Base-by-base conservation (phyloP, 2,797 vertebrate species). In the Setipinna tenuifilis region DNA sequence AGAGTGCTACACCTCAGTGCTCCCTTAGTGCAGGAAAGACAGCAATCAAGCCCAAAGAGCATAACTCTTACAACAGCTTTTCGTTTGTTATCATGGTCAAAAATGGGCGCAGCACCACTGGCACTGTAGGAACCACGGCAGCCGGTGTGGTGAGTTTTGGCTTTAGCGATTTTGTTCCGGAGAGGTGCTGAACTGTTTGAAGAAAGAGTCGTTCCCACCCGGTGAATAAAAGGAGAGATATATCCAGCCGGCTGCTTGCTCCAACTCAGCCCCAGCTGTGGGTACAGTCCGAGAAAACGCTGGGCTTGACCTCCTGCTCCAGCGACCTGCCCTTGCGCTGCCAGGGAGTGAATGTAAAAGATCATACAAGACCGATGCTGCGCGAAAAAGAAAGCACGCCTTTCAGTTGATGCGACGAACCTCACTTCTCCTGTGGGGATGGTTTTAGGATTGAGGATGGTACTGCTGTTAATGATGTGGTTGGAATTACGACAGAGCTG, bases 331-430 rank as follows among this genome's bases (percentile, higher is more conserved):
- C 92, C 92, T 88, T 86, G 17, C 92, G 88, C 93, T 92, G 92
- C 92, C 83, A 88, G 92, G 89, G 88, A 93, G 89, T 86, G 89
- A 62, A 81, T 75, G 86, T 48, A 58, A 80, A 41, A 71, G 75
- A 80, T 54, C 87, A 81, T 31, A 83, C 59, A 25, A 48, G 87
- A 90, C 90, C 84, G 92, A 90, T 91, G 87, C 65, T 28, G 50
- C 85, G 59, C 17, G 31, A 82, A 89, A 90, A 82, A 86, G 59
- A 90, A 89, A 92, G 90, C 90, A 95, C 92, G 93, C 91, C 93
- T 95, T 91, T 85, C 88, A 94, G 95, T 92, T 94, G 93, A 94
- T 92, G 90, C 88, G 90, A 93, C 91, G 87, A 88, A 87, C 87
- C 83, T 84, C 58, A 71, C 75, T 35, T 75, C 54, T 90, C 89